A percentile compares a stretch with the other conserved stretches of the same genome.
Conservation (phyloP, 2,888 invertebrate species). For the Panorpa germanica region DNA sequence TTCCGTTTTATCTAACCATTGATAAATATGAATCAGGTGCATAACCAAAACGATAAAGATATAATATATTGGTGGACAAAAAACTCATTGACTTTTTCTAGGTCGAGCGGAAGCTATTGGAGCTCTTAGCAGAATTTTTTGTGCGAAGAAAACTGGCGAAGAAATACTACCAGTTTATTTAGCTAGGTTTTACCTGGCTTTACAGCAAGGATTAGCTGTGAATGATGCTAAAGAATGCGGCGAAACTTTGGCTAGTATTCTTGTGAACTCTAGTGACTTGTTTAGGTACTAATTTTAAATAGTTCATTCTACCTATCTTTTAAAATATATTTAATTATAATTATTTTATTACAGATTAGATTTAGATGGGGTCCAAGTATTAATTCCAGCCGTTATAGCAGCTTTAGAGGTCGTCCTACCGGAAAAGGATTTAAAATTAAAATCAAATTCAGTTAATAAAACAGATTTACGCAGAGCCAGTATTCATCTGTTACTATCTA, state of each 20-base stretch:
- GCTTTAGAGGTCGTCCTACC: conserved; percentile 83
- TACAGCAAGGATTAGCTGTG: conserved; percentile 69
- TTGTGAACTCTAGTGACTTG: conserved; percentile 71
- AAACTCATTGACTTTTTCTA: conserved; percentile 14
- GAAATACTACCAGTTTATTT: conserved; percentile 83
- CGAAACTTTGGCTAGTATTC: conserved; percentile 71
- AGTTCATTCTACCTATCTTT: conserved; percentile 1
- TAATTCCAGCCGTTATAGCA: conserved; percentile 75
- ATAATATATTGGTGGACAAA: too few relatives aligned
- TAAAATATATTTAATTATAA: conserved; percentile 4
- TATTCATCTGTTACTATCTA: conserved; percentile 76
- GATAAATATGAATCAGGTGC: conserved; percentile 64
- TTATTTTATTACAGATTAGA: conserved; percentile 38
- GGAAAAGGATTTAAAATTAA: conserved; percentile 65
- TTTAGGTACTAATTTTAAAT: conserved; percentile 36
- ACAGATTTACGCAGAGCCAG: conserved; percentile 76
- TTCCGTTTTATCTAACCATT: conserved; percentile 49
- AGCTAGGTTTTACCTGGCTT: conserved; percentile 80
- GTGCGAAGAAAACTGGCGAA: conserved; percentile 88
- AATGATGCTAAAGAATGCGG: conserved; percentile 45
- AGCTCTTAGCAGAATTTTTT: conserved; percentile 86
- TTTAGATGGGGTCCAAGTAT: conserved; percentile 77
- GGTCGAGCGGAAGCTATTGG: conserved; percentile 91
- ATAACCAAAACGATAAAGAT: too few relatives aligned
- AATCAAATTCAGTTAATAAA: conserved; percentile 45